Base-by-base conservation (phyloP, 2,797 vertebrate species). In the Paratrypauchen microcephalus region DNA sequence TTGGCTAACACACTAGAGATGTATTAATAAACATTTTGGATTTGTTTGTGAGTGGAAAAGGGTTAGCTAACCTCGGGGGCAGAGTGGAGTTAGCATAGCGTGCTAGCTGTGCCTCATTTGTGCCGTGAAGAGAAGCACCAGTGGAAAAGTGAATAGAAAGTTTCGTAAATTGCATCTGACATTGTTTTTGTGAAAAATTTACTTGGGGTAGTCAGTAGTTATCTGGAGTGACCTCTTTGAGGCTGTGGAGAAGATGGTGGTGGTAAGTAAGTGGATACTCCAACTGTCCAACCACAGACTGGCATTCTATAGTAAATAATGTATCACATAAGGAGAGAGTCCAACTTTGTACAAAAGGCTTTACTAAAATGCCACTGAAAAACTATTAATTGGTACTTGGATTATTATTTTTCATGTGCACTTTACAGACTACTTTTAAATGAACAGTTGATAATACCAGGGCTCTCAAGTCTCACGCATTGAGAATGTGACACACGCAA, bases 121-220 rank as follows among this genome's bases (percentile, higher is more conserved):
- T 78, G 80, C 75, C 65, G 52, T 3, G 18, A 18, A 36, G 16
- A 60, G 19, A 36, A 58, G 24, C 24, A 1, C 21, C 16, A 16
- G 54, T 73, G 21, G 68, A 70, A 73, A 72, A 73, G 70, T 77
- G 77, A 69, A 66, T 61, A 21, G 81, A 78, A 65, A 85, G 73
- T 76, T 61, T 75, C 41, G 75, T 66, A 15, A 81, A 86, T 90
- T 86, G 85, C 81, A 86, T 79, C 81, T 83, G 83, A 91, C 90
- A 88, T 72, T 28, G 61, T 63, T 63, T 60, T 60, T 11, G 28
- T 60, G 58, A 60, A 36, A 9, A 45, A 36, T 32, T 5, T 23
- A 63, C n/a, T 64, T 26, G 26, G 41, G 23, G 23, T 3, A 26
- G 59, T 68, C 19, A 72, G 73, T 81, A 76, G 72, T 66, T 84